Evolutionary conservation across 2,113 vertebrate genomes (phyloP).

Genomic region (Pelmatolapia mariae): DNA sequence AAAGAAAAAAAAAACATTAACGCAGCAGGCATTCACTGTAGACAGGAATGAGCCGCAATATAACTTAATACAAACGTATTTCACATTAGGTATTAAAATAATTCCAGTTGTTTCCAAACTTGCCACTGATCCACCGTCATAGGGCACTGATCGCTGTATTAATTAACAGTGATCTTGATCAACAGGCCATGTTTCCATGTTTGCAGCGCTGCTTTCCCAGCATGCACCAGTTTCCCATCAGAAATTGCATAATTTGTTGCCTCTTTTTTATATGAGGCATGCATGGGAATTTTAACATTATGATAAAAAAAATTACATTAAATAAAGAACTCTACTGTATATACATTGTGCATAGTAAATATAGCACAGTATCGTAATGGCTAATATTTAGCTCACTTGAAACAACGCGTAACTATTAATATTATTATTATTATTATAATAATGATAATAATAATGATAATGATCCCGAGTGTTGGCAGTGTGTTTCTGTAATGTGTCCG

Average conservation of each 20-base stretch:
- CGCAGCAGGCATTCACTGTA: not conserved
- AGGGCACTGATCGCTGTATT: not conserved
- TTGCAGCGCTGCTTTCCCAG: not conserved
- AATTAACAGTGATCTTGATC: not conserved
- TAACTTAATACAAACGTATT: not conserved
- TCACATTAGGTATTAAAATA: not conserved
- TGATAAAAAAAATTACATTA: not conserved
- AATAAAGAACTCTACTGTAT: not conserved
- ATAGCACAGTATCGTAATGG: not conserved
- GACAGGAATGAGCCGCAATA: not conserved
- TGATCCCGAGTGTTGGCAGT: not conserved
- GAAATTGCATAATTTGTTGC: not conserved
- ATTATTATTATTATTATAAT: not conserved
- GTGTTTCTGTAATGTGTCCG: constrained; percentile 26
- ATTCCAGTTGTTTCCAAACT: not conserved
- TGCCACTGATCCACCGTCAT: not conserved
- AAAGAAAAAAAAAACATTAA: not conserved
- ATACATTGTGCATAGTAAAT: not conserved
- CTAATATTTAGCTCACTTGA: not conserved
- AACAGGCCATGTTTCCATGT: not conserved
- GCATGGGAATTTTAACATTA: not conserved
- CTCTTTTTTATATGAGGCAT: not conserved
- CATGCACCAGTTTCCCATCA: not conserved
- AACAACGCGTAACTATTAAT: not conserved
- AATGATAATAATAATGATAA: not conserved